phyloP scores from a whole-genome alignment of 2,797 vertebrate species.

The Crocidura indochinensis region DNA sequence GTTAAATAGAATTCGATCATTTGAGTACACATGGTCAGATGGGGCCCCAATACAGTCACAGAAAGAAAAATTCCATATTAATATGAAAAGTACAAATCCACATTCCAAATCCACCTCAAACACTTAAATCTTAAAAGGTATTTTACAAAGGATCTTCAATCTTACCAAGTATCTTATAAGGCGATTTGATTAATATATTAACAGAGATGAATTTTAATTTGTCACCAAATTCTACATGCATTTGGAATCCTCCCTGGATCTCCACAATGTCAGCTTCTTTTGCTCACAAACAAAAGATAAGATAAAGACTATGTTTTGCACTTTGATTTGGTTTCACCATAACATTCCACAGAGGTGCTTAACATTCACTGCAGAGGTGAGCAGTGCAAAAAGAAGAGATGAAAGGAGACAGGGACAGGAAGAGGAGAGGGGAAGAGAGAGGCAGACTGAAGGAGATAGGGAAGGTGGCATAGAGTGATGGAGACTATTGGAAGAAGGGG shows the following conservation, averaged over 20 bases:
- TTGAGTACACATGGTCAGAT: not conserved
- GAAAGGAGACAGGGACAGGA: not conserved
- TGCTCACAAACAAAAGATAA: not conserved
- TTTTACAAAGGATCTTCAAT: too few relatives aligned
- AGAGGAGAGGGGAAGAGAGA: not conserved
- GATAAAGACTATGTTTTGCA: not conserved
- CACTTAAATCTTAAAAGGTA: conserved; percentile 31
- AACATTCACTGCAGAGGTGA: not conserved
- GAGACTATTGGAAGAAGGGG: not conserved
- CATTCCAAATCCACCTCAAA: conserved; percentile 77
- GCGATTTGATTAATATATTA: conserved; percentile 64
- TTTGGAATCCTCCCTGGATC: not conserved
- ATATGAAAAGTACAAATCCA: conserved; percentile 60
- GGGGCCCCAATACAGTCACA: conserved; percentile 7
- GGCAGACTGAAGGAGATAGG: not conserved
- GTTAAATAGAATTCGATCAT: not conserved
- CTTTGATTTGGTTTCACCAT: conserved; percentile 17
- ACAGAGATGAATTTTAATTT: conserved; percentile 76
- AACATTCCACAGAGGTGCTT: not conserved
- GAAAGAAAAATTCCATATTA: conserved; percentile 54
- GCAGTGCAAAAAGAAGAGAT: not conserved
- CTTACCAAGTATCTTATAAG: conserved; percentile 60
- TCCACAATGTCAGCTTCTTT: not conserved
- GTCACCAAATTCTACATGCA: conserved; percentile 60
- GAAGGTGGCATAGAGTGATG: not conserved